Evolutionary conservation across 2,888 invertebrate genomes (phyloP), one percentile per base, ranked within the genome.

Genomic region (Agrotis segetum): DNA sequence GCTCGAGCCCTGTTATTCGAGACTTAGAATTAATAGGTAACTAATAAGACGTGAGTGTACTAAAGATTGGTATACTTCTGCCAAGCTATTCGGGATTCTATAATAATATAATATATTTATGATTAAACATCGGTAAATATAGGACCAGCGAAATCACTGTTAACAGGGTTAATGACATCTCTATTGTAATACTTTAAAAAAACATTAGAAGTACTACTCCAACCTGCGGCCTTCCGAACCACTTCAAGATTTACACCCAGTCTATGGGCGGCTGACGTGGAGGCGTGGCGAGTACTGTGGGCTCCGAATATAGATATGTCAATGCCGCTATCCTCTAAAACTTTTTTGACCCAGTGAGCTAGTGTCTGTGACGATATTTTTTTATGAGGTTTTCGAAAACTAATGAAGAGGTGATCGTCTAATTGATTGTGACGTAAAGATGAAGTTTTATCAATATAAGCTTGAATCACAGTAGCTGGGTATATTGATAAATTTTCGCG

Each of bases 371-470:
- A 50, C 16, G 58, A 49, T 1, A 69, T 58, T n/a, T 63, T 58
- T 24, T 64, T 64, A 24, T 70, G 64, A 2, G 69, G 69, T 58
- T 70, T 63, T 49, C 17, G 50, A 34, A 40, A 47, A 13, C 49
- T 55, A 21, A 69, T 56, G 14, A 69, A 69, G 2, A 70, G 49
- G 13, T 59, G 14, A 2, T 64, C 69, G 19, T 70, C 50, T 49
- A 47, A 29, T 24, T 47, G 47, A 16, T 47, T 53, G n/a, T n/a
- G n/a, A 19, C 61, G 58, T 52, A 69, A 49, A 5, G 16, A 0
- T 21, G 19, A 2, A 21, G 60, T 70, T 44, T 46, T 65, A 14
- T 70, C 34, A 3, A 65, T 65, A 44, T 70, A 65, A 17, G 11
- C 16, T 60, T 60, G 49, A 5, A 65, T 6, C 14, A 47, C 29